A percentile compares a stretch with the other conserved stretches of the same genome.
Evolutionary conservation across 1,140 invertebrate genomes (phyloP).

Genomic region (Orchestia grillus): DNA sequence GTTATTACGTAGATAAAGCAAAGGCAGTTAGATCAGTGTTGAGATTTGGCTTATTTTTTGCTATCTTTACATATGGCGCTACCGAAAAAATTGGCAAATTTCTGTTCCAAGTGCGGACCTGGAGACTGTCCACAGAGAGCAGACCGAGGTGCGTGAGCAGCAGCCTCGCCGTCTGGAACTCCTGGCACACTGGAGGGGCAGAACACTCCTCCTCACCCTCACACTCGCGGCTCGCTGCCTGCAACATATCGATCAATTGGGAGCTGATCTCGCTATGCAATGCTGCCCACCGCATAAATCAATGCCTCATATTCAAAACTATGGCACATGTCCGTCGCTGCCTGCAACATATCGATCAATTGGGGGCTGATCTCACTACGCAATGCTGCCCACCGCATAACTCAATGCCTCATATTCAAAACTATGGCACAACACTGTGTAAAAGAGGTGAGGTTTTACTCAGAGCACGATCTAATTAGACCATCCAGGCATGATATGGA

Average conservation of each 20-base stretch:
- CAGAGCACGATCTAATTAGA: too few relatives aligned
- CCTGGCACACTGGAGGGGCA: constrained; percentile 85
- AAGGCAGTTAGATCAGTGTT: too few relatives aligned
- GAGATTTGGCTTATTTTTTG: too few relatives aligned
- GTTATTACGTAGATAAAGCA: too few relatives aligned
- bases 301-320: too few relatives aligned
- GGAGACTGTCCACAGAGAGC: constrained; percentile 79
- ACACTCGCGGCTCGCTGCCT: constrained; percentile 66
- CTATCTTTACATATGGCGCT: too few relatives aligned
- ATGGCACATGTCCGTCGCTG: too few relatives aligned
- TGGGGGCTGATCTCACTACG: background rate
- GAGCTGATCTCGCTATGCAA: background rate
- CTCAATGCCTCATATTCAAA: too few relatives aligned
- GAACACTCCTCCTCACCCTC: constrained; percentile 79
- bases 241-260: constrained; percentile 13
- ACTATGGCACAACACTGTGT: too few relatives aligned
- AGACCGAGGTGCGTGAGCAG: constrained; percentile 89
- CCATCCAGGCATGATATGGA: too few relatives aligned
- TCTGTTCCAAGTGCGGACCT: constrained; percentile 68
- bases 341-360: constrained; percentile 37
- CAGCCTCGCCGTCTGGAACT: constrained; percentile 93
- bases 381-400: background rate
- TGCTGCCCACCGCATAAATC: background rate
- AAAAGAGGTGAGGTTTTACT: too few relatives aligned
- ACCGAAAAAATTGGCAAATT: too few relatives aligned